Evolutionary conservation across 2,113 vertebrate species (phyloP).

Genomic region (Nycticorax nycticorax): DNA sequence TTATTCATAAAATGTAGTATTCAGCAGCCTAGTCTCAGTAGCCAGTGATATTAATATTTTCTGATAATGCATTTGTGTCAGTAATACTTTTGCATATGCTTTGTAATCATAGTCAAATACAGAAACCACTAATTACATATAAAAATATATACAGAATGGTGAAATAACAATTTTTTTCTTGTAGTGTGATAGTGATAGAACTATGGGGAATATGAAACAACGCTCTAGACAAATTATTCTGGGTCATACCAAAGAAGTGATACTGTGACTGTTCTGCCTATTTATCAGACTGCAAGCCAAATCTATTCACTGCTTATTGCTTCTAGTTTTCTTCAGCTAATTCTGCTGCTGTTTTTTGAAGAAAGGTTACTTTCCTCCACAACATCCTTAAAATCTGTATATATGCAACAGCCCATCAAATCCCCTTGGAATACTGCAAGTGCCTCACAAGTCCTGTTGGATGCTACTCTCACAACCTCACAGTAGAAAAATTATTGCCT

Average conservation of each 20-base stretch:
- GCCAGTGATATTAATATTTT: neutral
- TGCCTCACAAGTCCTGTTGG: neutral
- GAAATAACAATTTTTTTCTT: neutral
- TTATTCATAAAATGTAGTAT: neutral
- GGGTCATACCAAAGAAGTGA: neutral
- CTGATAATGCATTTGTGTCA: neutral
- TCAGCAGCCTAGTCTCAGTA: neutral
- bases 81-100: neutral
- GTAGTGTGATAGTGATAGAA: neutral
- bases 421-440: neutral
- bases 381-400: neutral
- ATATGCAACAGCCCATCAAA: neutral
- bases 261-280: neutral
- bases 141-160: neutral
- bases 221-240: neutral
- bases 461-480: neutral
- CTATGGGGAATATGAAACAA: neutral
- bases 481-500: neutral
- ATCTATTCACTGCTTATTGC: neutral
- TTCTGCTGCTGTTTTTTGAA: neutral
- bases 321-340: neutral
- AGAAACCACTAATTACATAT: neutral
- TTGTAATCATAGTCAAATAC: neutral
- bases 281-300: neutral
- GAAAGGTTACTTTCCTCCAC: neutral